phyloP scores from a whole-genome alignment of 1,140 invertebrate genomes.

The Heliothis virescens region DNA sequence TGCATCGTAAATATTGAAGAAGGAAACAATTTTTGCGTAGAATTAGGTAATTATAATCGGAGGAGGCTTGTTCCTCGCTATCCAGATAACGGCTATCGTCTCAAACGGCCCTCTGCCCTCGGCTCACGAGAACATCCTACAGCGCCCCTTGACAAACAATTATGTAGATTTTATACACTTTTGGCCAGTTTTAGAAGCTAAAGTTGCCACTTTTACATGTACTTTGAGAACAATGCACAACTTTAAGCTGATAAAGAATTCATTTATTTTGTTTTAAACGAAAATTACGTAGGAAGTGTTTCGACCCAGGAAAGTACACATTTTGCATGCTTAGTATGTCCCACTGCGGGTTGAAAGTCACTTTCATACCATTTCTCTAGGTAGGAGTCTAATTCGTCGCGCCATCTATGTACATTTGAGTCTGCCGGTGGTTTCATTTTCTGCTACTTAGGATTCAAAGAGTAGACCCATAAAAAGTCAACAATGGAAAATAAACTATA shows the following conservation, averaged over 20 bases:
- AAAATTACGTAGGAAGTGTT: not conserved
- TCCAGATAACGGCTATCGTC: conserved; percentile 38
- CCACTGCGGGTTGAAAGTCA: no score
- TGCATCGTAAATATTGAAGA: not conserved
- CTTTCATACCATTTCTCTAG: no score
- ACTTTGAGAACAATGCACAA: conserved; percentile 9
- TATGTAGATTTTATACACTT: conserved; percentile 50
- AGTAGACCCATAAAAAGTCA: not conserved
- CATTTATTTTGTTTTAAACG: conserved; percentile 30
- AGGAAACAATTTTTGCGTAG: conserved; percentile 20
- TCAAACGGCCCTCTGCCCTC: conserved; percentile 29
- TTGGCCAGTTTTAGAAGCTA: conserved; percentile 38
- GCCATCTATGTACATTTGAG: no score
- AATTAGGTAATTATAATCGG: conserved; percentile 36
- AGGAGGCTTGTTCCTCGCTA: conserved; percentile 37
- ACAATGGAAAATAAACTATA: not conserved
- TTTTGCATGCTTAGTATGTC: not conserved
- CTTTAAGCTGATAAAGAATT: conserved; percentile 34
- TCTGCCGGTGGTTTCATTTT: no score
- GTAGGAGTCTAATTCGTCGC: no score
- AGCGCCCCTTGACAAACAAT: conserved; percentile 48
- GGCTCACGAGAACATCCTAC: conserved; percentile 45
- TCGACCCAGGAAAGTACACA: not conserved
- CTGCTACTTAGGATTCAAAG: no score
- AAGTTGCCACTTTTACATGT: conserved; percentile 10